Base-by-base conservation (phyloP, 2,113 vertebrate genomes). In the Platycercus adscitus region DNA sequence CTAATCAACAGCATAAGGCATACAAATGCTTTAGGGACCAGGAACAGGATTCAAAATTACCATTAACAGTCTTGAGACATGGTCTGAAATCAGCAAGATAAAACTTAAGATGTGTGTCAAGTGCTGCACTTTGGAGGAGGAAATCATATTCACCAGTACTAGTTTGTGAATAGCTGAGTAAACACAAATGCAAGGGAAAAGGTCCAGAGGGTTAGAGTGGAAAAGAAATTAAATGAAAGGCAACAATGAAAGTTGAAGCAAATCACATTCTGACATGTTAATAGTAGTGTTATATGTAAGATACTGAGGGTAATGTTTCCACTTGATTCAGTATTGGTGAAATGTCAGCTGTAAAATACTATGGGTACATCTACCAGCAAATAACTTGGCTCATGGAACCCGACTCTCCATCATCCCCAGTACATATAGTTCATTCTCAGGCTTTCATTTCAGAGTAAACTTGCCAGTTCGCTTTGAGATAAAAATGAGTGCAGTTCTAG, bases 261-360 rank as follows among this genome's bases (percentile, higher is more conserved):
- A 91, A 73, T 91, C 68, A 70, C 71, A 77, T 77, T 88, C 71
- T 96, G 94, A 83, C 86, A 83, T 58, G 55, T 88, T 91, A 94
- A 86, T 80, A 88, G 79, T 24, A 88, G 82, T 90, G 47, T 37
- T 86, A 85, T 89, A 80, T 73, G 66, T 73, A 93, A 83, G 88
- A 86, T 83, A 83, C 55, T 81, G 68, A 69, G 49, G 76, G 63
- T 94, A 86, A 92, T 95, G 73, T 70, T 88, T 94, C 37, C 68
- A 31, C 72, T 90, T 77, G 88, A 95, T 82, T 82, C 88, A 53
- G 63, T 96, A 94, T 93, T 90, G 95, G 92, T 88, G 79, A 97
- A 94, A 93, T 69, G 76, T 90, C 94, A 93, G 63, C 64, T 90
- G n/a, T 90, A 86, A 90, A 97, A 86, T 94, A 94, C 58, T 90